Evolutionary conservation across 2,113 vertebrate species (phyloP).

Genomic region (Chlamydotis undulata): DNA sequence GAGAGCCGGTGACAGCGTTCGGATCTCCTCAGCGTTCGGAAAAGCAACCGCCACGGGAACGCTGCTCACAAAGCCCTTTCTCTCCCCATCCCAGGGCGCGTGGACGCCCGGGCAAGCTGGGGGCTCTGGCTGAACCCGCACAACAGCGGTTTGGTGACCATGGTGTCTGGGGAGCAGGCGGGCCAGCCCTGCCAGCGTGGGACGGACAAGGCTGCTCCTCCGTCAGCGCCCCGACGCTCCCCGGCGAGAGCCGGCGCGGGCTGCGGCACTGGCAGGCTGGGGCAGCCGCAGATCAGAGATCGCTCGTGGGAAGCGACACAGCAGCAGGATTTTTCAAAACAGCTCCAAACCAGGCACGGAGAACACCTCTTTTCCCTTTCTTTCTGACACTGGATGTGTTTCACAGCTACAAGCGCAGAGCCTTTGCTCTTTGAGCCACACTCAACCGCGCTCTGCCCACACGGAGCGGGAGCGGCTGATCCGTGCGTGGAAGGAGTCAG

Average conservation of each 20-base stretch:
- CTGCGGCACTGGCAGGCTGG: neutral
- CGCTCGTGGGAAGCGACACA: neutral
- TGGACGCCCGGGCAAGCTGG: accelerated
- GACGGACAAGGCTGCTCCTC: neutral
- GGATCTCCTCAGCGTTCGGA: neutral
- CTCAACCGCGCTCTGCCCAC: neutral
- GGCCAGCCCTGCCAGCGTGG: neutral
- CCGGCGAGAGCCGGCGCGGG: accelerated
- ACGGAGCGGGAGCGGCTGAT: accelerated
- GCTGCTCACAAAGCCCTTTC: neutral
- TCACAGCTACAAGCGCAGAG: accelerated
- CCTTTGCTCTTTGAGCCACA: neutral
- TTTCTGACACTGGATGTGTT: neutral
- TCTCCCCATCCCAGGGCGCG: neutral
- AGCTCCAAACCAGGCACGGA: neutral
- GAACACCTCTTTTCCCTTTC: neutral
- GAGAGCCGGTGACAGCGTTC: neutral
- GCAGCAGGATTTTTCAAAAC: neutral
- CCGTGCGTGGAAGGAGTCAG: accelerated
- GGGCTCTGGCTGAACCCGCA: neutral
- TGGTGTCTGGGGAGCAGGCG: neutral
- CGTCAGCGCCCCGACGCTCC: accelerated
- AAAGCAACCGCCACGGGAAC: accelerated
- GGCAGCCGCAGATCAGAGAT: neutral
- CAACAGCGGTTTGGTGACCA: neutral